Conservation (phyloP, 2,797 vertebrate genomes). For the Xiphorhynchus erythropygius region DNA sequence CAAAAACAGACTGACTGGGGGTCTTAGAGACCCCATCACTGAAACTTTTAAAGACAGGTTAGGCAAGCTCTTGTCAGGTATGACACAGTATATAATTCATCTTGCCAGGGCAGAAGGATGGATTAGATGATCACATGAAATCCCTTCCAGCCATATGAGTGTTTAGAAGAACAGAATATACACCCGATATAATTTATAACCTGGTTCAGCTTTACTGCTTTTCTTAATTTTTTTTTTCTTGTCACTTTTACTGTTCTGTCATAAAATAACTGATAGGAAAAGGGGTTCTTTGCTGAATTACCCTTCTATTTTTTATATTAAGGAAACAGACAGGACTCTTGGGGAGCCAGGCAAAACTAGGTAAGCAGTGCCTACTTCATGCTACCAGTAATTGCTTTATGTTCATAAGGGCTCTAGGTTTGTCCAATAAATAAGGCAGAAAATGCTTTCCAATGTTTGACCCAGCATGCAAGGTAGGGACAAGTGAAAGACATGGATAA, state of each 20-base stretch:
- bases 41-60: background rate
- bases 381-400: background rate
- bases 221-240: background rate
- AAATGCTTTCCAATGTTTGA: background rate
- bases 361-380: background rate
- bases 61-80: background rate
- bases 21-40: background rate
- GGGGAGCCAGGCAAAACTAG: background rate
- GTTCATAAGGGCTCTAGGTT: background rate
- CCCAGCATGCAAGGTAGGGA: background rate
- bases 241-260: background rate
- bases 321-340: background rate
- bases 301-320: background rate
- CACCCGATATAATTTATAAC: background rate
- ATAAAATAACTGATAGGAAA: background rate
- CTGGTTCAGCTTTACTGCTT: constrained; percentile 1
- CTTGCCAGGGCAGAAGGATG: background rate
- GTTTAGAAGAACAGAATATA: background rate
- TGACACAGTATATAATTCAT: background rate
- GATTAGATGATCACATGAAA: constrained; percentile 17
- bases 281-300: background rate
- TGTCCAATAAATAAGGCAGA: background rate
- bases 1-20: background rate
- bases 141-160: background rate
- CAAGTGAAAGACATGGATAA: background rate